Evolutionary conservation across 2,113 vertebrate genomes (phyloP), one percentile per base, ranked within the genome.

Genomic region (Cynopterus brachyotis): DNA sequence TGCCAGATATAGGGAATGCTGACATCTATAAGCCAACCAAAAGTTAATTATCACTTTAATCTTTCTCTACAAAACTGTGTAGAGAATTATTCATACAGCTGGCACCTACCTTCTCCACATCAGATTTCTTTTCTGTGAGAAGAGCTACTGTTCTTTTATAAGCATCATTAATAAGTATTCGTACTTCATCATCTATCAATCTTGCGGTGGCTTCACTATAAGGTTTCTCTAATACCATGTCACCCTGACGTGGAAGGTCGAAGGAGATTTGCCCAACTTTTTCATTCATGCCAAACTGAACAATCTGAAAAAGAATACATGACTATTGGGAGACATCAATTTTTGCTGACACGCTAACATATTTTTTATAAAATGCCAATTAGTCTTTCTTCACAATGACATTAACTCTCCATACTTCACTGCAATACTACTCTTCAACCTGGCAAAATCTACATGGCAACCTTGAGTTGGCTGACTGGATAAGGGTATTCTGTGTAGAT

Each of bases 181-280:
- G 98, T 8, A 99, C 99, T 98, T 99, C 99, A 0, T 99, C 98
- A 53, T 99, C 99, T 66, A 99, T 99, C 84, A 99, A 98, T 17
- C 99, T 98, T 5, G 99, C 99, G 0, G 99, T 99, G 88, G 99
- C 99, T 87, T 99, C 99, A 0, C 99, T 99, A 94, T 99, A 99
- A 2, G 99, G 99, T 73, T 99, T 99, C 98, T 99, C 99, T 60
- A 99, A 97, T 28, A 99, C 99, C 99, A 99, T 99, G 96, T 99
- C 99, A 0, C 99, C 99, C 98, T 99, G 99, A 2, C 99, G 99
- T 0, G 99, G 99, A 3, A 99, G 98, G 93, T 99, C 99, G 62
- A 99, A 99, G 89, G 99, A 99, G 70, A 99, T 99, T 98, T 99
- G 99, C 2, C 99, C 99, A 42, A 99, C 99, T 98, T 99, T 99